Conservation (phyloP, 2,797 vertebrate genomes). For the Myiotriccus ornatus region DNA sequence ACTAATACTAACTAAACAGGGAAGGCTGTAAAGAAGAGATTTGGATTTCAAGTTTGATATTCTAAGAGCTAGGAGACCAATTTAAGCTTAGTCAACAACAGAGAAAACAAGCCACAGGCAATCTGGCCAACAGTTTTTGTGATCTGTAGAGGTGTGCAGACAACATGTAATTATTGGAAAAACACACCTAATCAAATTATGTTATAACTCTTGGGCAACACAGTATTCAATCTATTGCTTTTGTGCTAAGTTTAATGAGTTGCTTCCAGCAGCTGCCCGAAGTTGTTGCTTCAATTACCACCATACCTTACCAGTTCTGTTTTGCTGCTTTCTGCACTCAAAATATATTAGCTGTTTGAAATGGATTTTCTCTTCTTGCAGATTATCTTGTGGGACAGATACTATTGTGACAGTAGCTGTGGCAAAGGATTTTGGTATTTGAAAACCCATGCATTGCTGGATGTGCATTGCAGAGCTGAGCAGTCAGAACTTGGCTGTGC, state of each 20-base stretch:
- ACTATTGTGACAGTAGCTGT: not conserved
- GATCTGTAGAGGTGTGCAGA: not conserved
- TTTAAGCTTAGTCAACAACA: not conserved
- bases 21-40: not conserved
- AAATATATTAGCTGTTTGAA: not conserved
- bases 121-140: not conserved
- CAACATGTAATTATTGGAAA: not conserved
- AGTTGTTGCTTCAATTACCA: not conserved
- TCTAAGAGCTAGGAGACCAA: not conserved
- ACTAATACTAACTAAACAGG: not conserved
- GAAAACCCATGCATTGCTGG: not conserved
- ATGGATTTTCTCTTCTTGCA: not conserved
- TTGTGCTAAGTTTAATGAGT: not conserved
- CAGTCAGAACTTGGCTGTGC: not conserved
- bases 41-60: not conserved
- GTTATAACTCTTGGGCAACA: not conserved
- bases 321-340: not conserved
- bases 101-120: not conserved
- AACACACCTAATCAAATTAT: not conserved
- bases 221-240: not conserved
- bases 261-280: not conserved
- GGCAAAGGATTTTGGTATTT: not conserved
- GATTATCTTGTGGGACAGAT: not conserved
- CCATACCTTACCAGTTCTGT: not conserved
- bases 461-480: fast-evolving